Evolutionary conservation across 2,797 vertebrate species (phyloP), one percentile per base, ranked within the genome.

Genomic region (Anguilla anguilla): DNA sequence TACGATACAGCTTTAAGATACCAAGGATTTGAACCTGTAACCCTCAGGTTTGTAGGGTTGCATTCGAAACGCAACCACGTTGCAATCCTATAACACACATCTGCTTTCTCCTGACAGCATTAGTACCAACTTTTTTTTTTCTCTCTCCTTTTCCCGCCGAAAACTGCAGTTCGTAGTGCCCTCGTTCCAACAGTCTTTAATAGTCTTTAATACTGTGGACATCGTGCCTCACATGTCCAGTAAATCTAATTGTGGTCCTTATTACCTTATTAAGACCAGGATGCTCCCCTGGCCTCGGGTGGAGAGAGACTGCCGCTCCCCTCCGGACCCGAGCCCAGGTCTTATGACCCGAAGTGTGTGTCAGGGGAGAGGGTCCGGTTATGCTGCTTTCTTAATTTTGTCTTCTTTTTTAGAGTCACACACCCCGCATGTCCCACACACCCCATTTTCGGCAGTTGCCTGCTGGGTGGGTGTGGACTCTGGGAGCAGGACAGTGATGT

Each of bases 161-260:
- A 88, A 87, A 82, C 17, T 0, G 46, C 49, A 59, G 85, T 85
- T 89, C 88, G 57, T 2, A 55, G 64, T 91, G 67, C 88, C 88
- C 53, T 85, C 55, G 84, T 25, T n/a, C 43, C 84, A 79, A 85
- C 89, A 89, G 90, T 43, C 39, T 43, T 43, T 43, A 43, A 85
- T 94, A 91, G 91, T 85, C 89, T 87, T 61, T 39, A 10, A 64
- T 90, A 57, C 85, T 0, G 31, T 43, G 69, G 39, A 92, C 93
- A 94, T 94, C 90, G 91, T 88, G 94, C 94, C 92, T 95, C 93
- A 89, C 87, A 95, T 96, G 93, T 93, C 91, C 92, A 86, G 79
- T 92, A 88, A 95, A 96, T 96, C 91, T 35, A 93, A 94, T 96
- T 93, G 81, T 90, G 90, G 67, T 59, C 59, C 84, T 93, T 13